Conservation (phyloP, 2,797 vertebrate genomes). For the Sparidentex hasta region DNA sequence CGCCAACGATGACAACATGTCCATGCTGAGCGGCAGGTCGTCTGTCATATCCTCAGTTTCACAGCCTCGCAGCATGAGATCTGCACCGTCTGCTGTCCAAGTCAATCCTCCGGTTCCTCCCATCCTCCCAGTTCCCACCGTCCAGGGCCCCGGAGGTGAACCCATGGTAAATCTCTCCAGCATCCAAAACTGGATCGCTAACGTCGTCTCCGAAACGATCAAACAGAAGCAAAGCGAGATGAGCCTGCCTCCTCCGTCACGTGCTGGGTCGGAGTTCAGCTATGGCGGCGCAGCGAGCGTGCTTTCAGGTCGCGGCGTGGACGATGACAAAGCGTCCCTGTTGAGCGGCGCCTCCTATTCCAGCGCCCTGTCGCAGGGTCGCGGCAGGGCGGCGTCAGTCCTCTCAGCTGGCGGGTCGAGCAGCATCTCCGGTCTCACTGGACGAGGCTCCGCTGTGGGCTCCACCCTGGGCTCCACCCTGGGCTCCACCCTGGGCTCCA, state of each 20-base stretch:
- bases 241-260: constrained; percentile 85
- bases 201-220: constrained; percentile 93
- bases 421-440: constrained; percentile 81
- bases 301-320: constrained; percentile 63
- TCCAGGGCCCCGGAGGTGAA: constrained; percentile 87
- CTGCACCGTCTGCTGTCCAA: constrained; percentile 43
- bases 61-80: constrained; percentile 77
- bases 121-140: constrained; percentile 78
- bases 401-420: constrained; percentile 75
- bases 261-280: constrained; percentile 82
- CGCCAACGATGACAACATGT: constrained; percentile 86
- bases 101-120: constrained; percentile 62
- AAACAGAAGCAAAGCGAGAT: constrained; percentile 94
- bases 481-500: constrained; percentile 64
- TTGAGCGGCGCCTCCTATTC: constrained; percentile 84
- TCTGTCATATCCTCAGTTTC: constrained; percentile 84
- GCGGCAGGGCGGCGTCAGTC: constrained; percentile 61
- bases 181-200: constrained; percentile 98
- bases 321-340: constrained; percentile 89
- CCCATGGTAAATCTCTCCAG: constrained; percentile 91
- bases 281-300: constrained; percentile 70
- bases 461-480: constrained; percentile 60
- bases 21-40: constrained; percentile 89
- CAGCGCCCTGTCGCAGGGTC: constrained; percentile 63
- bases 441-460: constrained; percentile 49